Conservation (phyloP, 1,140 invertebrate species). For the Elymnias hypermnestra region DNA sequence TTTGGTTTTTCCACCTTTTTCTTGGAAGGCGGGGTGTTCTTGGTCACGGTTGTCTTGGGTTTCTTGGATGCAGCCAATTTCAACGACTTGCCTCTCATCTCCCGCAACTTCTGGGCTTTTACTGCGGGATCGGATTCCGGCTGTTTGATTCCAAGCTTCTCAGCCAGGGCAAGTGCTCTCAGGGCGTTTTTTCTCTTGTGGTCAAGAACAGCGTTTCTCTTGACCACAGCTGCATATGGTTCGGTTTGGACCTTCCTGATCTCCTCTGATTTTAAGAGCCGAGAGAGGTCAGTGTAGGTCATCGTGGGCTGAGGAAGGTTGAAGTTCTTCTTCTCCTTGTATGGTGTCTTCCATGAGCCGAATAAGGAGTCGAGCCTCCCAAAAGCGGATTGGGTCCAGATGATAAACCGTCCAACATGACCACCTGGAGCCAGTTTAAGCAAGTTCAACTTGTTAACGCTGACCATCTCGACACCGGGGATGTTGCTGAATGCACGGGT, state of each 20-base stretch:
- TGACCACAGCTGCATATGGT: slow-evolving; percentile 92
- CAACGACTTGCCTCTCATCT: slow-evolving; percentile 73
- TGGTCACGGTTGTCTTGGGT: slow-evolving; percentile 61
- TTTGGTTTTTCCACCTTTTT: slow-evolving; percentile 53
- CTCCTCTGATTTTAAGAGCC: slow-evolving; percentile 95
- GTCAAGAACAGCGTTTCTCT: slow-evolving; percentile 84
- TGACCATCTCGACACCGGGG: slow-evolving; percentile 95
- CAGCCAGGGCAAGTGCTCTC: slow-evolving; percentile 76
- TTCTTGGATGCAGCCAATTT: slow-evolving; percentile 76
- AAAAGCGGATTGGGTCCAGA: slow-evolving; percentile 99
- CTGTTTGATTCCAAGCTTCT: slow-evolving; percentile 81
- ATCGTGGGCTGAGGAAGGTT: slow-evolving; percentile 98
- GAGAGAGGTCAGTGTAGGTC: slow-evolving; percentile 95
- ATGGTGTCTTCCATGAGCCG: slow-evolving; percentile 94
- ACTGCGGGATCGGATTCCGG: slow-evolving; percentile 68
- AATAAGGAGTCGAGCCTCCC: slow-evolving; percentile 90
- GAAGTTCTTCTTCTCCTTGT: slow-evolving; percentile 94
- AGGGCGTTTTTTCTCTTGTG: slow-evolving; percentile 78
- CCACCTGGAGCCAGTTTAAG: slow-evolving; percentile 98
- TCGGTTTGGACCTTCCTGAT: slow-evolving; percentile 96
- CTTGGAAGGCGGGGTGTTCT: no score
- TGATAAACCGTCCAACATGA: slow-evolving; percentile 97
- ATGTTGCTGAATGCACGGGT: slow-evolving; percentile 98
- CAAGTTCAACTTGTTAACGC: slow-evolving; percentile 95
- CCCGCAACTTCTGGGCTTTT: slow-evolving; percentile 71